Evolutionary conservation across 2,113 vertebrate species (phyloP).

Genomic region (Ciconia stormi): DNA sequence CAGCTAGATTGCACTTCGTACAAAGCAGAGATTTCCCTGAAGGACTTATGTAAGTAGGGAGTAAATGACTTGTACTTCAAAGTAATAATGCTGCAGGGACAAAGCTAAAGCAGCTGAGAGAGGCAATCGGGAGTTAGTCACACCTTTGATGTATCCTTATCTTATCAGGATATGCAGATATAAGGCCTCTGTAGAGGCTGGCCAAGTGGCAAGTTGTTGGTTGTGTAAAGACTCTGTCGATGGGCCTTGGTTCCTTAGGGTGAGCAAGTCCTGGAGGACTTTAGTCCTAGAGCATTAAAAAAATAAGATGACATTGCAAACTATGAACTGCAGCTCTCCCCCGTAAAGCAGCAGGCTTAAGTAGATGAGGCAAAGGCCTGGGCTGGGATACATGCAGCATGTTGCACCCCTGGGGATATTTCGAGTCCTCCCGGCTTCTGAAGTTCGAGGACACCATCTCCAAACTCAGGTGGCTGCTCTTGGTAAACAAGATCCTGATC

Average conservation of each 20-base stretch:
- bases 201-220: neutral
- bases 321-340: neutral
- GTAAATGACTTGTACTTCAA: neutral
- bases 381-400: neutral
- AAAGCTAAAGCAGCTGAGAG: slow-evolving; percentile 10
- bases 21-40: neutral
- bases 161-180: neutral
- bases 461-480: neutral
- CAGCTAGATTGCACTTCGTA: neutral
- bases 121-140: neutral
- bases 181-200: neutral
- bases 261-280: neutral
- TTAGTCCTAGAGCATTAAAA: neutral
- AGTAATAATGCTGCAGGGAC: neutral
- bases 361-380: neutral
- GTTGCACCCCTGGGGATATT: neutral
- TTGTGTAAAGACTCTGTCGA: neutral
- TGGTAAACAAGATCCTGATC: neutral
- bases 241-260: neutral
- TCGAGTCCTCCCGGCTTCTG: neutral
- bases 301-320: neutral
- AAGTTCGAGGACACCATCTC: neutral
- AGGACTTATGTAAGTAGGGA: neutral
- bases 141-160: slow-evolving; percentile 32
- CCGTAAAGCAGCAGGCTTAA: neutral